Conservation (phyloP, 2,888 invertebrate species). For the Epirrhoe alternata region DNA sequence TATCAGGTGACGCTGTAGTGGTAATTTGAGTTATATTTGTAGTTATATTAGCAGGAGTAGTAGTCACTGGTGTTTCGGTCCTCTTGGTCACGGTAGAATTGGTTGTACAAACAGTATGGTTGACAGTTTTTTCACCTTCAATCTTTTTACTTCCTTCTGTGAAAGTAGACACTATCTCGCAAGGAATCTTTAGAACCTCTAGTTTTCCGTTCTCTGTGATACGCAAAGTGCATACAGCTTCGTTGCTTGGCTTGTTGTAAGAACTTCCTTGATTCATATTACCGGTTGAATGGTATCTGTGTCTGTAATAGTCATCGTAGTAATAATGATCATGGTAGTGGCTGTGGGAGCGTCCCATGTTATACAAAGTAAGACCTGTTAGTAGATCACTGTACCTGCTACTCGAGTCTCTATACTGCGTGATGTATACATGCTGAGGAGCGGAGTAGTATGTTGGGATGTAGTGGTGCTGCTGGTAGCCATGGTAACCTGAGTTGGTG, state of each 20-base stretch:
- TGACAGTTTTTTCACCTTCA: conserved; percentile 48
- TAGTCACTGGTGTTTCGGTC: conserved; percentile 8
- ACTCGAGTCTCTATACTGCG: conserved; percentile 69
- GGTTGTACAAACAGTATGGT: conserved; percentile 63
- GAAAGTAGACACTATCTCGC: conserved; percentile 79
- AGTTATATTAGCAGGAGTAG: too few species aligned
- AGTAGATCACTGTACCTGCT: conserved; percentile 73
- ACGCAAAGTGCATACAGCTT: conserved; percentile 67
- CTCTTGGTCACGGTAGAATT: conserved; percentile 56
- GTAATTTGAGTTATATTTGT: background rate
- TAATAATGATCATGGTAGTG: conserved; percentile 70
- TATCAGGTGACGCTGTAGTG: conserved; percentile 8
- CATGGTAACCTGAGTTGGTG: conserved; percentile 40
- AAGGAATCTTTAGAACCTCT: conserved; percentile 70
- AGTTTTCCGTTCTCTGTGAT: conserved; percentile 63
- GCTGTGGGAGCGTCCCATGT: conserved; percentile 71
- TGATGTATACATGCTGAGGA: conserved; percentile 73
- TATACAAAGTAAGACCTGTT: conserved; percentile 74
- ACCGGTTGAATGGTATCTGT: conserved; percentile 54
- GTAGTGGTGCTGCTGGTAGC: conserved; percentile 27
- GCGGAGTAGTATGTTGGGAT: conserved; percentile 57
- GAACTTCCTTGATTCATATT: conserved; percentile 19
- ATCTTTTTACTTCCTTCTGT: conserved; percentile 61
- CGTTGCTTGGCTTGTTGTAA: conserved; percentile 51
- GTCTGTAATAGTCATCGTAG: conserved; percentile 72